Base-by-base conservation (phyloP, 1,140 invertebrate species). In the Leucophenga varia region DNA sequence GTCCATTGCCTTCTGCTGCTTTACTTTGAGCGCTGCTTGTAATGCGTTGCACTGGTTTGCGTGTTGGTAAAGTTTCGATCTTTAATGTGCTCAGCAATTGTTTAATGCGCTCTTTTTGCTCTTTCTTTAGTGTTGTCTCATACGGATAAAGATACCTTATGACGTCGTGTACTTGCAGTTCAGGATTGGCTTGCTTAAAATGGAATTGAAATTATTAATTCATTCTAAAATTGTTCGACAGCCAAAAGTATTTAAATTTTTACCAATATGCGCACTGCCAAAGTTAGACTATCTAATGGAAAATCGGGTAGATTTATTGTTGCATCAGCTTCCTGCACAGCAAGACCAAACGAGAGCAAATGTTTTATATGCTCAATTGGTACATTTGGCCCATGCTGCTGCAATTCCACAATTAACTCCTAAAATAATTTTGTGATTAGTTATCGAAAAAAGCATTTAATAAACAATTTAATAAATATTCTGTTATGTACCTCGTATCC, bases 121-220 rank as follows among this genome's bases (percentile, higher is more conserved):
- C 90, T 55, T 81, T 79, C 16, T 83, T 81, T 35, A 95, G 71
- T 69, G 95, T 88, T 7, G 83, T 76, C 44, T 87, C 82, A 59
- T 90, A 91, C 0, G 94, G 94, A 78, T 96, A 97, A 9, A 93
- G 76, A 16, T 87, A 79, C 47, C 85, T 82, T 20, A 96, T 74
- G 1, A 90, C 63, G 39, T 86, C 80, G 57, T 84, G 80, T 1
- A 85, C 75, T 13, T 84, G 78, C 14, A 89, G 68, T 16, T 79
- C 61, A 9, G 90, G 86, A 49, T 73, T 73, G 3, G 25, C 16
- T 41, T 58, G 43, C 65, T 72, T n/a, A 2, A 31, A 36, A 14
- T 30, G 18, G 39, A 3, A 39, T 8, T 14, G 8, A 25, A 3
- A 17, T 14, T 9, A 1, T 6, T 2, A 5, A 9, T n/a, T n/a